Base-by-base conservation (phyloP, 2,888 invertebrate genomes). In the Archaeoteleia sp. region DNA sequence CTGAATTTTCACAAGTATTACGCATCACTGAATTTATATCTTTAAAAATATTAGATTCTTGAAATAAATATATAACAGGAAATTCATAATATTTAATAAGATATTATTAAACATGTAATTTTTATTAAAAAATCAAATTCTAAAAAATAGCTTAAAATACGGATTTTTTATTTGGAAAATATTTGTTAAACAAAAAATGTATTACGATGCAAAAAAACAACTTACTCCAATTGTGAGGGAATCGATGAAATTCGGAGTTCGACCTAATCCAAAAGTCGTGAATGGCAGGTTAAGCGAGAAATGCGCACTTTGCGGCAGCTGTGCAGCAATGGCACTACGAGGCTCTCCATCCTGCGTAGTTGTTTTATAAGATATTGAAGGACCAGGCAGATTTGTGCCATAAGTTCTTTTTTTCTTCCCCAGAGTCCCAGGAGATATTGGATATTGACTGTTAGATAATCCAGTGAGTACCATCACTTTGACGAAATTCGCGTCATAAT, bases 241-340 rank as follows among this genome's bases (percentile, higher is more conserved):
- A 80, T 98, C 98, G 0, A 99, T 95, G 87, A 98, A 99, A 87
- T 99, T 99, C 1, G 98, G 98, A 27, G 97, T 97, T 61, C 97
- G 90, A 1, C 98, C 99, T n/a, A 99, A 88, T 1, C 99, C 99
- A 86, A 99, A 98, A 71, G 97, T 93, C 0, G 94, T 93, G 84
- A 96, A 99, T 0, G 99, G 98, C 54, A 98, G 87, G 84, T 97
- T 96, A n/a, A 99, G 88, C 1, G 96, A 91, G 83, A 94, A 93
- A 83, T 97, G 94, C 1, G 96, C 94, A 14, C 96, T 95, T 84
- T 97, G 97, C 0, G 96, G 92, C 39, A 97, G 85, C 83, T 98
- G 98, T 0, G 94, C 92, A 46, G 95, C 94, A 10, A 92, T 91
- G 15, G 95, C 95, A 63, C 90, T 91, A 68, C 95, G 90, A 43